Conservation (phyloP, 2,888 invertebrate genomes). For the Lasioglossum vierecki region DNA sequence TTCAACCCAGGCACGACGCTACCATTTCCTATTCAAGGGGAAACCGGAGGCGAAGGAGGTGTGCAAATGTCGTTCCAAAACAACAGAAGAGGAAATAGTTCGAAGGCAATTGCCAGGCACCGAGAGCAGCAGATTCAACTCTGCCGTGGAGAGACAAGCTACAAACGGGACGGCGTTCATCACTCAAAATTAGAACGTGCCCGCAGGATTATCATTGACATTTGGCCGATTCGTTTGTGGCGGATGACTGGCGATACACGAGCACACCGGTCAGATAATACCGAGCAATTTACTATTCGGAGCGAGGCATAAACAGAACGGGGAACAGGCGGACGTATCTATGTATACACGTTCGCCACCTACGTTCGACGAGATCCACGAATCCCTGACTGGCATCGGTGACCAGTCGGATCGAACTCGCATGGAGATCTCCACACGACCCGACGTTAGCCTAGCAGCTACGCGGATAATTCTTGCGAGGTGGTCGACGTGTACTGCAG, state of each 20-base stretch:
- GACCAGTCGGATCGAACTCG: constrained; percentile 34
- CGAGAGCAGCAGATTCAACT: constrained; percentile 3
- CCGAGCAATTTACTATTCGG: constrained; percentile 64
- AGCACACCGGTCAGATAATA: constrained; percentile 59
- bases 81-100: constrained; percentile 19
- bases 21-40: background rate
- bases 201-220: constrained; percentile 63
- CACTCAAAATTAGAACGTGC: constrained; percentile 46
- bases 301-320: constrained; percentile 63
- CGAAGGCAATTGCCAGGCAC: constrained; percentile 6
- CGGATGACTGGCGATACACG: constrained; percentile 56
- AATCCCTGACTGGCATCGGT: constrained; percentile 53
- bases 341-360: constrained; percentile 27
- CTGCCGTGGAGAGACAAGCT: background rate
- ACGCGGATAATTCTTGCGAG: constrained; percentile 35
- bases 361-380: constrained; percentile 38
- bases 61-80: constrained; percentile 3
- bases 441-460: background rate
- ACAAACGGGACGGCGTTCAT: constrained; percentile 39
- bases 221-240: constrained; percentile 47
- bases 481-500: background rate
- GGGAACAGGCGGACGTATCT: constrained; percentile 47
- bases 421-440: background rate
- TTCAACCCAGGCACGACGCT: background rate
- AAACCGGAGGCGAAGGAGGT: background rate